These are phyloP conservation scores for Dolichomitus sp. DNA, from an alignment of 2,888 invertebrate genomes.

Conservation along the genomic window DNA sequence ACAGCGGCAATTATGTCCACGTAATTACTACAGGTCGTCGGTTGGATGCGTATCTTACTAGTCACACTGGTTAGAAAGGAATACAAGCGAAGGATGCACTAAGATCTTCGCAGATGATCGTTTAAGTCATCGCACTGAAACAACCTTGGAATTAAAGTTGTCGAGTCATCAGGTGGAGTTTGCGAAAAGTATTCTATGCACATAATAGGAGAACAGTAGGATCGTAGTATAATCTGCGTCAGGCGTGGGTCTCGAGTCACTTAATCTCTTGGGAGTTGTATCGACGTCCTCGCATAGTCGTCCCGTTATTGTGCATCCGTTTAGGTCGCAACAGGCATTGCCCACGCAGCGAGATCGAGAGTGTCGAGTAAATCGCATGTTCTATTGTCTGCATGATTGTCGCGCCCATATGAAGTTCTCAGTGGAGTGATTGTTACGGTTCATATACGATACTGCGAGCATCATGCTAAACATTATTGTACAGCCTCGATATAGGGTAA, in stretches of 20 bases:
- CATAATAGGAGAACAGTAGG: constrained; percentile 57
- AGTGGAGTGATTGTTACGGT: constrained; percentile 76
- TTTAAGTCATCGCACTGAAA: constrained; percentile 48
- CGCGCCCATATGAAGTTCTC: constrained; percentile 72
- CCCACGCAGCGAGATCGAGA: constrained; percentile 78
- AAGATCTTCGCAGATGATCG: constrained; percentile 23
- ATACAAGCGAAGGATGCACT: constrained; percentile 37
- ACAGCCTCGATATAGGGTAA: neutral
- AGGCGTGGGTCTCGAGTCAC: constrained; percentile 58
- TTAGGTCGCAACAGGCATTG: constrained; percentile 76
- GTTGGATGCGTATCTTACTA: neutral
- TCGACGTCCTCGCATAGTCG: constrained; percentile 37
- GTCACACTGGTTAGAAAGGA: neutral
- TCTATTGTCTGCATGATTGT: constrained; percentile 69
- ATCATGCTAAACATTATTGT: constrained; percentile 1
- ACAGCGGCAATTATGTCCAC: neutral
- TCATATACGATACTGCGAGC: constrained; percentile 62
- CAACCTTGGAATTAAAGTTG: constrained; percentile 54
- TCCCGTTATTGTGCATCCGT: constrained; percentile 72
- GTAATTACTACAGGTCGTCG: neutral
- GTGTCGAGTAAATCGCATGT: constrained; percentile 70
- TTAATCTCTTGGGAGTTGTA: constrained; percentile 57
- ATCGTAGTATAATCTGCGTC: constrained; percentile 31
- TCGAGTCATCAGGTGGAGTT: constrained; percentile 38
- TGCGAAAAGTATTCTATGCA: constrained; percentile 42